Base-by-base conservation (phyloP, 92 coral and sea anemone genomes). In the Ricordea florida region DNA sequence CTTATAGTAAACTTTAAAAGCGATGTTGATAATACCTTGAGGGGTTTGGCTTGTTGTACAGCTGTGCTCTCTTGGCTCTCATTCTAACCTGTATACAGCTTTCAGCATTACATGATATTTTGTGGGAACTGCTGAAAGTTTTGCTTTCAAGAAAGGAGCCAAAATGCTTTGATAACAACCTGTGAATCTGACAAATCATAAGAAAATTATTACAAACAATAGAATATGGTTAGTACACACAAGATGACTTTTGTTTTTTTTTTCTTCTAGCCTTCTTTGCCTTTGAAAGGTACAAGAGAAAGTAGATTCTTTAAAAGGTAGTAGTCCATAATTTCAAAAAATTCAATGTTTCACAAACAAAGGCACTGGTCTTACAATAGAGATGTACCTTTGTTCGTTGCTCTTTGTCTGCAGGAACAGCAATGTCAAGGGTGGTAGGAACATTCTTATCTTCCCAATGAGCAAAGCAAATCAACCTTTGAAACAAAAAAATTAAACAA, bases 121-220 rank as follows among this genome's bases (percentile, higher is more conserved):
- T 32, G 40, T 11, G 38, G 23, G 72, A 37, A 3, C 20, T 47
- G 16, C 74, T 47, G 15, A 87, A 87, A 0, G 97, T 91, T 55
- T 91, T 91, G 56, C 90, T 83, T 45, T 91, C 93, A 58, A 91
- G 80, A 74, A 91, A 91, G 36, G 97, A 91, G 17, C 97, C 97
- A 80, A 57, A 91, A 28, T 87, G 87, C 63, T 78, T 87, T 28
- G 93, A 88, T 6, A 91, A 45, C 37, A 84, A 81, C 30, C 97
- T 78, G 55, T 91, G 97, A 30, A 91, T 74, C 97, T 91, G 49
- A 22, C 49, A 60, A 2, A 44, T 47, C 5, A 17, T 21, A 20
- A 49, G 30, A 10, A 1, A 34, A 10, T 20, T 13, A 32, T 9
- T 8, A 10, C 6, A 38, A 72, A 3, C n/a, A 33, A 35, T 21